Conservation (phyloP, 2,888 invertebrate genomes). For the Andrena trimmerana region DNA sequence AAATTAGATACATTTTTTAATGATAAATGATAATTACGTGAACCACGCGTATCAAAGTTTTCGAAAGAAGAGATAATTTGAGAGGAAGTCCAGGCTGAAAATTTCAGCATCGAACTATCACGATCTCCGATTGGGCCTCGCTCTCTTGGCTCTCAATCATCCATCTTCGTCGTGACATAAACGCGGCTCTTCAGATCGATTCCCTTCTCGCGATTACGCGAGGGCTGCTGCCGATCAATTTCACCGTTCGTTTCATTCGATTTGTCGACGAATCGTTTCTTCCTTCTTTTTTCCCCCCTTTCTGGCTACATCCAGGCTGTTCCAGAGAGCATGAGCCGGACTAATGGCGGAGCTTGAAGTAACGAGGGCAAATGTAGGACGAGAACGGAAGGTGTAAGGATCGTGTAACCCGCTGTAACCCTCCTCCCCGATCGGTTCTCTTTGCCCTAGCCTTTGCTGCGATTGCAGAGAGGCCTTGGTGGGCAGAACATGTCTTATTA, state of each 20-base stretch:
- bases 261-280: slow-evolving; percentile 46
- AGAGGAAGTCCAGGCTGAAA: too few species aligned
- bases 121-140: neutral
- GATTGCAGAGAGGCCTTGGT: slow-evolving; percentile 23
- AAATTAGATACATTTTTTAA: too few species aligned
- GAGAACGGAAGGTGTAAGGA: slow-evolving; percentile 43
- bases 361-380: slow-evolving; percentile 57
- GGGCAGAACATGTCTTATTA: slow-evolving; percentile 47
- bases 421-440: slow-evolving; percentile 7
- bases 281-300: neutral
- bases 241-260: slow-evolving; percentile 43
- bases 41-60: too few species aligned
- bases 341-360: slow-evolving; percentile 1
- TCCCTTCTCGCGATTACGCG: slow-evolving; percentile 21
- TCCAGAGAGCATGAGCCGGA: neutral
- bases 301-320: slow-evolving; percentile 16
- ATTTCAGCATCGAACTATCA: neutral
- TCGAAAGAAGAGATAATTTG: too few species aligned
- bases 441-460: slow-evolving; percentile 12
- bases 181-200: slow-evolving; percentile 21
- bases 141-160: neutral
- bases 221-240: slow-evolving; percentile 32
- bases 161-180: slow-evolving; percentile 4
- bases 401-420: slow-evolving; percentile 57
- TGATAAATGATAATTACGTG: too few species aligned